Conservation (phyloP, 2,113 vertebrate species). For the Noctilio leporinus region DNA sequence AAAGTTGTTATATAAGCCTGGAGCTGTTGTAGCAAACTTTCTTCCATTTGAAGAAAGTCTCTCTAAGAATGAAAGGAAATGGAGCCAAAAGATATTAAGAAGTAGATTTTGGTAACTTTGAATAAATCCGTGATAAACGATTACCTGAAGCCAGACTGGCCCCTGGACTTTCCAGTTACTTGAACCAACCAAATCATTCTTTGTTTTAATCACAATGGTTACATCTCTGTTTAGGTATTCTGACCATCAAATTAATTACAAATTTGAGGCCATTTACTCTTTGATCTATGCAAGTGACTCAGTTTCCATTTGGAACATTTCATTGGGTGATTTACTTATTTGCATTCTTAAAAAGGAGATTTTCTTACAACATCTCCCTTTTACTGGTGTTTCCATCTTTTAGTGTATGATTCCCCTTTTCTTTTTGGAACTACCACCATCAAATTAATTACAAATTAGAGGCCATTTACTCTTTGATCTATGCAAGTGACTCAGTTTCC, state of each 20-base stretch:
- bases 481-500: no score
- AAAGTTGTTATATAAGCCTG: neutral
- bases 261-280: neutral
- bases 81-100: neutral
- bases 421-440: constrained; percentile 47
- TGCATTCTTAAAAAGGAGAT: constrained; percentile 35
- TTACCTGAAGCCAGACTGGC: neutral
- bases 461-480: no score
- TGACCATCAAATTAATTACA: neutral
- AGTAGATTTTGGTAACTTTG: neutral
- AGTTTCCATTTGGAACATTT: neutral
- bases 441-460: no score
- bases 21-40: neutral
- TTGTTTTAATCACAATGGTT: neutral
- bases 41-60: neutral
- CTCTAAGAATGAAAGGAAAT: neutral
- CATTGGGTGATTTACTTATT: neutral
- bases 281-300: neutral
- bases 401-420: constrained; percentile 13
- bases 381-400: constrained; percentile 47
- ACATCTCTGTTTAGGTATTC: neutral
- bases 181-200: neutral
- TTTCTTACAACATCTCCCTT: neutral
- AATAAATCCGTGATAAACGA: neutral
- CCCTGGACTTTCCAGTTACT: neutral